Evolutionary conservation across 2,888 invertebrate genomes (phyloP).

Genomic region (Nemoura dubitans): DNA sequence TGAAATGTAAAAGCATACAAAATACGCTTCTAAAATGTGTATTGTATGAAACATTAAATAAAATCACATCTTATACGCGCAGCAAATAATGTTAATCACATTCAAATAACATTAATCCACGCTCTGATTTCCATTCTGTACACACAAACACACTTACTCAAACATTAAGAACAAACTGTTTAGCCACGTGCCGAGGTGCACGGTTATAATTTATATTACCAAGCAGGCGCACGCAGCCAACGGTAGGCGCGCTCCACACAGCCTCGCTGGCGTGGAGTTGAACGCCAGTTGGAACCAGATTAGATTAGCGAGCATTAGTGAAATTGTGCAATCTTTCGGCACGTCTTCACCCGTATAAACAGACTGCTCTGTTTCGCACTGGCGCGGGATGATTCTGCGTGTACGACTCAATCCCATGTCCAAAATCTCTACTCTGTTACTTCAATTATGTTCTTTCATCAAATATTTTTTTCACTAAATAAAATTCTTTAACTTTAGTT

Average conservation of each 20-base stretch:
- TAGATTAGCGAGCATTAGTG: background rate
- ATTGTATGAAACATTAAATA: too few relatives aligned
- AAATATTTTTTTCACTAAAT: too few relatives aligned
- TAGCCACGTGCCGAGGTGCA: background rate
- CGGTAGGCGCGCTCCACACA: background rate
- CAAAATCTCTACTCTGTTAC: too few relatives aligned
- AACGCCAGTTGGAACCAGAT: background rate
- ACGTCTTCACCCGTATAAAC: background rate
- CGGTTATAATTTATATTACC: background rate
- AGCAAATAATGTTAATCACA: background rate
- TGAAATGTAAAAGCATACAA: too few relatives aligned
- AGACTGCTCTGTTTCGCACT: background rate
- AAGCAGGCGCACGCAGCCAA: too few relatives aligned
- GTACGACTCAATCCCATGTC: too few relatives aligned
- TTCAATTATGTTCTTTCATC: too few relatives aligned
- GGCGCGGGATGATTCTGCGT: too few relatives aligned
- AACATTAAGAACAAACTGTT: background rate
- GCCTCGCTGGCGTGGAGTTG: background rate
- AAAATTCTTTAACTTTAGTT: too few relatives aligned
- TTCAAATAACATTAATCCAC: background rate
- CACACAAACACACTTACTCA: background rate
- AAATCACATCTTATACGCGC: too few relatives aligned
- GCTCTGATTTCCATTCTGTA: background rate
- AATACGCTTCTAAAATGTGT: too few relatives aligned
- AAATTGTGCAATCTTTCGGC: background rate